Conservation (phyloP, 2,797 vertebrate genomes). For the Moxostoma hubbsi region DNA sequence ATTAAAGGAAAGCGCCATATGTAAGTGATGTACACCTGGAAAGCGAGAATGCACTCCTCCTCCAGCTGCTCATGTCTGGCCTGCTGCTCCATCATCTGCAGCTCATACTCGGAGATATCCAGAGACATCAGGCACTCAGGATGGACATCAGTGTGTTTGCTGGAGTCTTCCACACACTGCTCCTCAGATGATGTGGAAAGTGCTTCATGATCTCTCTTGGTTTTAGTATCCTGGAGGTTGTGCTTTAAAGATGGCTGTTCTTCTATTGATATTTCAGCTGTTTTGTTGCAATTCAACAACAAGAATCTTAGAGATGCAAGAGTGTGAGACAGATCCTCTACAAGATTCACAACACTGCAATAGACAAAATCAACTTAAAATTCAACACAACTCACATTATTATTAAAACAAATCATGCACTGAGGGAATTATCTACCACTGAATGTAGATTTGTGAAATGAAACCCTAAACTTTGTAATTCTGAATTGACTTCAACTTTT, state of each 20-base stretch:
- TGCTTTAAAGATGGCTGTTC: slow-evolving; percentile 12
- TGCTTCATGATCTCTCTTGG: background rate
- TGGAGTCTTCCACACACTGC: background rate
- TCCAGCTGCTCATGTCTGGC: slow-evolving; percentile 64
- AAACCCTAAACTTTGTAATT: no score
- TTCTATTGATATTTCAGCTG: background rate
- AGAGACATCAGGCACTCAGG: slow-evolving; percentile 69
- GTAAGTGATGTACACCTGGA: slow-evolving; percentile 67
- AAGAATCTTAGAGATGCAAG: slow-evolving; percentile 69
- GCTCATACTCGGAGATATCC: slow-evolving; percentile 79
- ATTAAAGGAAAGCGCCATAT: no score
- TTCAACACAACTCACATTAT: background rate
- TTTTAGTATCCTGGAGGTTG: background rate
- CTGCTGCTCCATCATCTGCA: slow-evolving; percentile 75
- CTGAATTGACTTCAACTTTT: background rate
- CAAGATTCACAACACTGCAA: slow-evolving; percentile 71
- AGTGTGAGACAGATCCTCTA: slow-evolving; percentile 72
- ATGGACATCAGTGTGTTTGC: background rate
- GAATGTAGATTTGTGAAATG: background rate
- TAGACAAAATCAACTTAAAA: background rate
- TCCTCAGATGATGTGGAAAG: background rate
- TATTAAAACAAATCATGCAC: background rate
- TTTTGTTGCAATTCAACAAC: slow-evolving; percentile 45
- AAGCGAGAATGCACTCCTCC: slow-evolving; percentile 54
- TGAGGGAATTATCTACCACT: background rate